Evolutionary conservation across 1,140 invertebrate genomes (phyloP).

Genomic region (Drosophila nasuta): DNA sequence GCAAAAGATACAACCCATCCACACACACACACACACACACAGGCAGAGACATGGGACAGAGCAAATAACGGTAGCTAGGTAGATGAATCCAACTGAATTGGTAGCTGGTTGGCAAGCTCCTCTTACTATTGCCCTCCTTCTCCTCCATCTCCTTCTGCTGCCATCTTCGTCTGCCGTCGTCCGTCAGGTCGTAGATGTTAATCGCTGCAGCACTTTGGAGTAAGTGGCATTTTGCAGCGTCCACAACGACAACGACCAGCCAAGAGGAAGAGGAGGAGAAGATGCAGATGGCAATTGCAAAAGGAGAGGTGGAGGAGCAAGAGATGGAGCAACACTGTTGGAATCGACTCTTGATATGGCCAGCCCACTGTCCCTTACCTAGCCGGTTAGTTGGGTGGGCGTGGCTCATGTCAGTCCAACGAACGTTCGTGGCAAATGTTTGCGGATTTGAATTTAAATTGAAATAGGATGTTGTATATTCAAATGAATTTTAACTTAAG

Average conservation of each 20-base stretch:
- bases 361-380: slow-evolving; percentile 52
- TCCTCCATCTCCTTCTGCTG: no score
- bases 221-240: slow-evolving; percentile 81
- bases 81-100: slow-evolving; percentile 38
- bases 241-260: slow-evolving; percentile 62
- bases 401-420: slow-evolving; percentile 73
- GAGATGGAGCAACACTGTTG: slow-evolving; percentile 14
- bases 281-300: slow-evolving; percentile 17
- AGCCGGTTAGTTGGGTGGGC: slow-evolving; percentile 42
- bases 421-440: slow-evolving; percentile 80
- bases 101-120: slow-evolving; percentile 30
- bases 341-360: slow-evolving; percentile 68
- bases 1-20: slow-evolving; percentile 72
- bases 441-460: slow-evolving; percentile 85
- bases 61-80: slow-evolving; percentile 68
- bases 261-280: slow-evolving; percentile 23
- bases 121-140: slow-evolving; percentile 9
- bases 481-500: slow-evolving; percentile 85
- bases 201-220: slow-evolving; percentile 81
- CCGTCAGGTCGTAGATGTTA: slow-evolving; percentile 80
- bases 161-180: slow-evolving; percentile 30
- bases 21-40: slow-evolving; percentile 29
- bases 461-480: slow-evolving; percentile 85
- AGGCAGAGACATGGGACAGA: slow-evolving; percentile 23
- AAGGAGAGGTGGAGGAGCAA: slow-evolving; percentile 14